A percentile compares a stretch with the other conserved stretches of the same genome.
These are phyloP conservation scores for Synanthedon vespiformis DNA, from an alignment of 2,888 invertebrate species.

Conservation along the genomic window DNA sequence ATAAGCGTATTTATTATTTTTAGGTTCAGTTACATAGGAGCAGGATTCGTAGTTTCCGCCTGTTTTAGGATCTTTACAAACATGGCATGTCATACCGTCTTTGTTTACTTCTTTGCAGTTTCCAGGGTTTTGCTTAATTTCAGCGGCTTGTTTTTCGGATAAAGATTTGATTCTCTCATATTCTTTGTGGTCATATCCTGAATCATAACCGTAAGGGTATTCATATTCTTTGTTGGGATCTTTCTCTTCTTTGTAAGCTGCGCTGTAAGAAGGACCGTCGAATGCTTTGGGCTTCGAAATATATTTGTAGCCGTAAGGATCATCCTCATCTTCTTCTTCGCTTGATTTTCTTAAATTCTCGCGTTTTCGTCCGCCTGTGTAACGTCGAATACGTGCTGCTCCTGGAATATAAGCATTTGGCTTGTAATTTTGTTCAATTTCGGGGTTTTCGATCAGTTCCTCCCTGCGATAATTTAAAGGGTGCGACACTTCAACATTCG, in stretches of 20 bases:
- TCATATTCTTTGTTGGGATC: slow-evolving; percentile 53
- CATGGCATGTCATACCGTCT: slow-evolving; percentile 76
- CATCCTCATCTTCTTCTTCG: slow-evolving; percentile 42
- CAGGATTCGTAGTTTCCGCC: slow-evolving; percentile 85
- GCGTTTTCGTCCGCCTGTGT: slow-evolving; percentile 53
- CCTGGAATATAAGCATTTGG: slow-evolving; percentile 63
- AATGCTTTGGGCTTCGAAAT: slow-evolving; percentile 65
- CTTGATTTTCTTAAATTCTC: slow-evolving; percentile 42
- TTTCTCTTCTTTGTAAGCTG: slow-evolving; percentile 54
- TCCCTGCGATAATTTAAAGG: slow-evolving; percentile 55
- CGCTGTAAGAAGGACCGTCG: slow-evolving; percentile 52
- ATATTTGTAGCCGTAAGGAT: slow-evolving; percentile 65
- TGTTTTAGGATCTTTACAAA: slow-evolving; percentile 80
- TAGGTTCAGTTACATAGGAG: slow-evolving; percentile 80
- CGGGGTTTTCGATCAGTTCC: slow-evolving; percentile 40
- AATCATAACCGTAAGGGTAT: slow-evolving; percentile 59
- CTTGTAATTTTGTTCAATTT: slow-evolving; percentile 56
- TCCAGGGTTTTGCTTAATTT: slow-evolving; percentile 72
- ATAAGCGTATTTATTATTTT: slow-evolving; percentile 77
- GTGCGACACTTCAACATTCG: slow-evolving; percentile 54
- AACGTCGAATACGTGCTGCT: slow-evolving; percentile 58
- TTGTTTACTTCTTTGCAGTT: slow-evolving; percentile 75
- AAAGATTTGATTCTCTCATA: slow-evolving; percentile 70
- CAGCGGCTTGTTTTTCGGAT: slow-evolving; percentile 73
- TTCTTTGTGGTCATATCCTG: slow-evolving; percentile 64